Conservation (phyloP, 2,113 vertebrate species). For the Neotragus pygmaeus region DNA sequence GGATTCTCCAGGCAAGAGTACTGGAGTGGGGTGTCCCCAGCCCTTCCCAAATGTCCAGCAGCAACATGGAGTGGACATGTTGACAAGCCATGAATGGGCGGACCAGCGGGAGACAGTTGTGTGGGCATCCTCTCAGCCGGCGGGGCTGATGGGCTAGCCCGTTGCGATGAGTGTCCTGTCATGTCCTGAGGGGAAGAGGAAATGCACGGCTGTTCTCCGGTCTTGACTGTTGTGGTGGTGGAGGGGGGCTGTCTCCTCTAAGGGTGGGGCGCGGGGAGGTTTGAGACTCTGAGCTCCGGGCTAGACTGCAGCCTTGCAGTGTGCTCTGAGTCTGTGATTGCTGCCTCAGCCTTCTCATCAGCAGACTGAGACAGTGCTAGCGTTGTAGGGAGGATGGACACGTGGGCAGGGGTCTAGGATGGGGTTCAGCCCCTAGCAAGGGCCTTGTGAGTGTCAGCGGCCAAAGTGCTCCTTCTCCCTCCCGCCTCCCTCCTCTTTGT, state of each 20-base stretch:
- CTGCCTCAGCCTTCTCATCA: not conserved
- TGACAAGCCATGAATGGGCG: not conserved
- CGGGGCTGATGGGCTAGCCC: not conserved
- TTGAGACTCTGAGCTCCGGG: not conserved
- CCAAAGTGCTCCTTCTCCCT: not conserved
- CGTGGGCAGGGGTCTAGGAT: fast-evolving
- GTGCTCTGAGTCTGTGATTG: not conserved
- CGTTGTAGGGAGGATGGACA: fast-evolving
- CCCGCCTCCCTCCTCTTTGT: not conserved
- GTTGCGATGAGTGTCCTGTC: too few relatives aligned
- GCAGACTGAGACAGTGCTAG: too few relatives aligned
- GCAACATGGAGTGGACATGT: fast-evolving
- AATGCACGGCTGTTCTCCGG: not conserved
- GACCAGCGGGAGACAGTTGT: fast-evolving
- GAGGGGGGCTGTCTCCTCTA: not conserved
- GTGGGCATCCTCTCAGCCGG: too few relatives aligned
- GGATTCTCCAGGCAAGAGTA: not conserved
- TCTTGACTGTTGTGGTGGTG: not conserved
- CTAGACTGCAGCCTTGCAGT: not conserved
- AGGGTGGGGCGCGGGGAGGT: not conserved
- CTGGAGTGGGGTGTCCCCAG: not conserved
- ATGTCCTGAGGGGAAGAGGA: not conserved
- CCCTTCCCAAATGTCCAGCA: not conserved
- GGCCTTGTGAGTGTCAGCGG: not conserved
- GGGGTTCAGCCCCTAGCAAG: not conserved